Conservation (phyloP, 2,113 vertebrate species). For the Brachypteracias leptosomus region DNA sequence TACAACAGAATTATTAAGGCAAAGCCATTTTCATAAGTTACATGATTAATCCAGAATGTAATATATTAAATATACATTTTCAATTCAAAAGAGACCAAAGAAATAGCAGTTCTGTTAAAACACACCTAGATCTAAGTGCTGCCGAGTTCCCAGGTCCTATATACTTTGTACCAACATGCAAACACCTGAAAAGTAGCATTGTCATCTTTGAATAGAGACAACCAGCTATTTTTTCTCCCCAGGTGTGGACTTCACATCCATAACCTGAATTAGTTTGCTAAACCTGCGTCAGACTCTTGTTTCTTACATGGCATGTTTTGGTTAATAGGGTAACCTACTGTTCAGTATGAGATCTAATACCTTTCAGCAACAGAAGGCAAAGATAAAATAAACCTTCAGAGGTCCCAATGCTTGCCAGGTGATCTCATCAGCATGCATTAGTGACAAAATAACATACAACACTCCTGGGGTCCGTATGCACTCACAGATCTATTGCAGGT, state of each 20-base stretch:
- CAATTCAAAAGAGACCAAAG: background rate
- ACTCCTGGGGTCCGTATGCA: background rate
- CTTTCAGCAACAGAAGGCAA: background rate
- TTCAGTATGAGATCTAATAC: background rate
- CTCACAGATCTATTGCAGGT: background rate
- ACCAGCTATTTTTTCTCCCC: background rate
- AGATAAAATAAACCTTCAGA: background rate
- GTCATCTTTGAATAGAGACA: background rate
- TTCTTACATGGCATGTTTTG: background rate
- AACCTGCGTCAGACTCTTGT: background rate
- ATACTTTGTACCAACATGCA: background rate
- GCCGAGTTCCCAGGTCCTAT: background rate
- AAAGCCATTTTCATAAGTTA: background rate
- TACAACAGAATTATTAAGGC: background rate
- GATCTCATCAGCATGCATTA: accelerated
- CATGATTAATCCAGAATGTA: background rate
- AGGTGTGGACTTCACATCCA: background rate
- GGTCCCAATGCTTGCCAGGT: background rate
- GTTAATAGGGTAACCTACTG: background rate
- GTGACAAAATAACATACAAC: background rate
- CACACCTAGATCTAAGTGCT: background rate
- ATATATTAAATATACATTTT: background rate
- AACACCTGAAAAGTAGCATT: background rate
- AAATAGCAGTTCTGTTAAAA: background rate
- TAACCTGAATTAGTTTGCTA: background rate